Base-by-base conservation (phyloP, 2,113 vertebrate species). In the Talpa occidentalis region DNA sequence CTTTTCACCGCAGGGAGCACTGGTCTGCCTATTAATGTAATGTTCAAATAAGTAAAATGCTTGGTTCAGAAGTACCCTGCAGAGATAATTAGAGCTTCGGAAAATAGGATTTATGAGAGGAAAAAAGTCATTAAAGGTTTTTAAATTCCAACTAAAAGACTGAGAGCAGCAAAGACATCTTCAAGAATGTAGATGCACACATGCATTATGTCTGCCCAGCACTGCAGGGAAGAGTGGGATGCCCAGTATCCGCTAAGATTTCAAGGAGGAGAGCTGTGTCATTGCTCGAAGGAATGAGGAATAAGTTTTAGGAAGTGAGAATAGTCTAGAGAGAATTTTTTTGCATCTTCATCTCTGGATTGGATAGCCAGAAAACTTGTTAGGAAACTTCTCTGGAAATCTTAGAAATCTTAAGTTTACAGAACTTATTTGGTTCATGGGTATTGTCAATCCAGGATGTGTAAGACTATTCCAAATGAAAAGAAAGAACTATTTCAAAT, bases 401-500 rank as follows among this genome's bases (percentile, higher is more conserved):
- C 28, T 15, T 70, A n/a, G n/a, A n/a, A n/a, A n/a, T 86, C 19
- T 70, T 80, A 52, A 28, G 26, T 85, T 95, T 44, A 54, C 24
- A 32, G 64, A 81, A 69, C 8, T 16, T 83, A 21, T 64, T 1
- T 28, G 54, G 26, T 87, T n/a, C 3, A 42, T 73, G 30, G 28
- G 12, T 74, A 67, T 30, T 49, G 52, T 37, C 52, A 72, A 24
- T 70, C 44, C 35, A 59, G 35, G 40, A 32, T 60, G 21, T 64
- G 26, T 66, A 60, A 52, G 12, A 62, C 35, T 60, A 76, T 56
- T 72, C 14, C 30, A 90, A 91, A 74, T 62, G 69, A 93, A 67
- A 89, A 28, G 30, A 66, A 94, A 64, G 62, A 72, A n/a, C 35
- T 66, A 77, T 86, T 86, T 94, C 52, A 81, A 40, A 72, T 88